Percentiles rank a stretch among this genome's conserved stretches.
phyloP scores from a whole-genome alignment of 2,113 vertebrate genomes.

The Vidua macroura region DNA sequence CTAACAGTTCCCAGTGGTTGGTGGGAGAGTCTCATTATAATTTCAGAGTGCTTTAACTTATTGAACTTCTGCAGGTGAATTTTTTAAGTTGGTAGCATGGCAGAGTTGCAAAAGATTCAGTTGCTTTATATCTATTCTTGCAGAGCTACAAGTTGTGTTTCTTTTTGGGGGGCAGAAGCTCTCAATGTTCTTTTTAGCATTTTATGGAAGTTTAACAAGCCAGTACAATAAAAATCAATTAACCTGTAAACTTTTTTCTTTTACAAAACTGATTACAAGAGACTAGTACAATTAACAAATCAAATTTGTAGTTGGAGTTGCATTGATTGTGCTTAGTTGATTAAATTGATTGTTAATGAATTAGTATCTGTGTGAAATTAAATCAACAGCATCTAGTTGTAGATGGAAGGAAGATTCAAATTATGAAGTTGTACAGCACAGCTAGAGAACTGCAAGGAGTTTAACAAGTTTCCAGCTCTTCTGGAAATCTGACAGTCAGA shows the following conservation, averaged over 20 bases:
- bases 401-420: constrained; percentile 10
- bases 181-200: not conserved
- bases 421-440: not conserved
- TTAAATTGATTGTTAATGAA: constrained; percentile 47
- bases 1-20: not conserved
- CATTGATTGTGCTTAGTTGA: constrained; percentile 34
- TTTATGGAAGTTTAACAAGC: not conserved
- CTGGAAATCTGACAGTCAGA: not conserved
- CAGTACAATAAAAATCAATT: not conserved
- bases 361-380: constrained; percentile 34
- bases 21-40: not conserved
- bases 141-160: not conserved
- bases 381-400: not conserved
- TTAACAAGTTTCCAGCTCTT: not conserved
- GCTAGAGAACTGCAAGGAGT: not conserved
- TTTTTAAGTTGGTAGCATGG: not conserved
- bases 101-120: not conserved
- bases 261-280: constrained; percentile 41
- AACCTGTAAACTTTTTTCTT: not conserved
- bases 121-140: not conserved
- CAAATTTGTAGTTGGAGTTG: constrained; percentile 14
- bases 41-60: not conserved
- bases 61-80: not conserved
- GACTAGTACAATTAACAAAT: constrained; percentile 35
- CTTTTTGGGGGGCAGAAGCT: not conserved